Evolutionary conservation across 2,797 vertebrate species (phyloP), one percentile per base, ranked within the genome.

Genomic region (Acestrorhynchus altus): DNA sequence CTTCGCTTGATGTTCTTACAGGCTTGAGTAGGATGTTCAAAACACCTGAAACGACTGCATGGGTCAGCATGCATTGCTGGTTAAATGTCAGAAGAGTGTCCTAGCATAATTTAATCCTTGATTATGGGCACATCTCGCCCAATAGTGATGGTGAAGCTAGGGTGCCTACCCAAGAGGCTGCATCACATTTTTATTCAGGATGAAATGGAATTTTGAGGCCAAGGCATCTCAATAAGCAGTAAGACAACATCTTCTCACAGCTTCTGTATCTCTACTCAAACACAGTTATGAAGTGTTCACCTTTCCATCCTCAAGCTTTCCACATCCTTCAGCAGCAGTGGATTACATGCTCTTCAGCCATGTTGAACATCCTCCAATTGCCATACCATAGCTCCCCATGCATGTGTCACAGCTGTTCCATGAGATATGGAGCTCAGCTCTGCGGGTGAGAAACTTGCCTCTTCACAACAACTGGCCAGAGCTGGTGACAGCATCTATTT

Each of bases 401-500:
- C 57, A 11, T 60, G 72, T 81, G 40, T 76, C 59, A 63, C 76
- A 81, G 28, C 63, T 74, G 74, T 42, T 28, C 74, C 61, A 66
- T 42, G 60, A 49, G 63, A 59, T 54, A 61, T 49, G 52, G 54
- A 70, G 15, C 35, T 68, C 18, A 71, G 54, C 83, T 79, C 68
- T 66, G 79, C 44, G 76, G 83, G 73, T 81, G 79, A 81, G 60
- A 61, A 70, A 22, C 61, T 52, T 54, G 54, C 59, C 56, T 63
- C 75, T 65, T 77, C 77, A 63, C 60, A 69, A 66, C 76, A 83
- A 56, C 72, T 70, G 35, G 44, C 66, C 39, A 65, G 67, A 35
- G 31, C 31, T 67, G 74, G 67, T 71, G 79, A 47, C 67, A 73
- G 73, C 76, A 83, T 83, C 74, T 79, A 66, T 42, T 83, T 71